Evolutionary conservation across 2,888 invertebrate genomes (phyloP), one percentile per base, ranked within the genome.

Genomic region (Standfussiana lucernea): DNA sequence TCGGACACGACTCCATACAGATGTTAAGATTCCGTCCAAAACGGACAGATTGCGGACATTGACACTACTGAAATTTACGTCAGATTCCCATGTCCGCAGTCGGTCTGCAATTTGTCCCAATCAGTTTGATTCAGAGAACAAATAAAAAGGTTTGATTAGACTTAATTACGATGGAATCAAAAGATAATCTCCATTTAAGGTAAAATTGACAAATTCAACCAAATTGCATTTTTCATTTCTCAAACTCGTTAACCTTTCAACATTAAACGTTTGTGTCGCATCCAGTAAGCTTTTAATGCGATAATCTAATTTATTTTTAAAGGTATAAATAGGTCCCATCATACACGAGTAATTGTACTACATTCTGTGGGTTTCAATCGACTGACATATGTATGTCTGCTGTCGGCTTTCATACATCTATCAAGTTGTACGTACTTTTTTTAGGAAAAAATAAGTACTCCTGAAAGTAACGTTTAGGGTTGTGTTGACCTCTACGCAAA

Each of bases 271-370:
- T 47, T 18, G 32, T n/a, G 18, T 61, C 13, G 40, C 47, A 32
- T 47, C 6, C 24, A 18, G 18, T 15, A 6, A 24, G 28, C n/a
- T 37, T 70, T 40, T 8, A 61, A 72, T 40, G 24, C 18, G 10
- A 40, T 32, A n/a, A 50, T 73, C 40, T 4, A 18, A 47, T 75
- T 62, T n/a, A 24, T n/a, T n/a, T n/a, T n/a, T n/a, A n/a, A n/a
- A n/a, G n/a, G n/a, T n/a, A n/a, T n/a, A n/a, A n/a, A n/a, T n/a
- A n/a, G n/a, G n/a, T n/a, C n/a, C n/a, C n/a, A n/a, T n/a, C n/a
- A n/a, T n/a, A n/a, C n/a, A n/a, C n/a, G n/a, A n/a, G n/a, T n/a
- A n/a, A n/a, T n/a, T n/a, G 37, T 37, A 37, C 3, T 37, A 8
- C 6, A 6, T 37, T 1, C 37, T 37, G 28, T 32, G 18, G 8